Base-by-base conservation (phyloP, 2,888 invertebrate species). In the Sinodicranocentrus sp. region DNA sequence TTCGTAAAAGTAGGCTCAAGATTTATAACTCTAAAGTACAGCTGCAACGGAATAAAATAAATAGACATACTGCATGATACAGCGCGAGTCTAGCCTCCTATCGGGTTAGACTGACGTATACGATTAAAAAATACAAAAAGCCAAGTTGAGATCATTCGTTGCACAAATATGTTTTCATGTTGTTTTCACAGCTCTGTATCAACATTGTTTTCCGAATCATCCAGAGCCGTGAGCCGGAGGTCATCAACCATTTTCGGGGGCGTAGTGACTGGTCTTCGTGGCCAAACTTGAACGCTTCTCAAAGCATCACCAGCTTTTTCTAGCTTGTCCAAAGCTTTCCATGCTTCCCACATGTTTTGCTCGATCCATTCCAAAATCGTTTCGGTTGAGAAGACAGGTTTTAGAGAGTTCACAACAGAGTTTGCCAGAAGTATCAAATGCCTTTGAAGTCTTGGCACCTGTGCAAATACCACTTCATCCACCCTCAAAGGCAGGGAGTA, bases 331-430 rank as follows among this genome's bases (percentile, higher is more conserved):
- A 89, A 33, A 1, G 79, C 76, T 63, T 87, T 85, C 89, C 87
- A 89, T n/a, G 87, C 86, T 72, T 85, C 86, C 88, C 88, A 89
- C 26, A 89, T 63, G 67, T 89, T 89, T 59, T 88, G 88, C 57
- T 89, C 89, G 8, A 89, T 79, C 89, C 89, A 89, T 63, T 89
- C 89, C 17, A 87, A 72, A 33, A 89, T 86, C 1, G 84, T 86
- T 44, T 86, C 86, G 0, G 70, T 73, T 1, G 71, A 52, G 48
- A 86, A 89, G 17, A 89, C 79, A 6, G 83, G 76, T 67, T 87
- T 86, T 19, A 89, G 79, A 1, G 87, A 87, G 48, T 84, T 87
- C 17, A 84, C 88, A 21, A 86, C 83, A 0, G 87, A 83, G 48
- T 86, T 87, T 2, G 87, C 89, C 2, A 84, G 82, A 3, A 88